Percentiles rank a stretch among this genome's conserved stretches.
Evolutionary conservation across 1,140 invertebrate genomes (phyloP).

Genomic region (Macrocentrus cingulum): DNA sequence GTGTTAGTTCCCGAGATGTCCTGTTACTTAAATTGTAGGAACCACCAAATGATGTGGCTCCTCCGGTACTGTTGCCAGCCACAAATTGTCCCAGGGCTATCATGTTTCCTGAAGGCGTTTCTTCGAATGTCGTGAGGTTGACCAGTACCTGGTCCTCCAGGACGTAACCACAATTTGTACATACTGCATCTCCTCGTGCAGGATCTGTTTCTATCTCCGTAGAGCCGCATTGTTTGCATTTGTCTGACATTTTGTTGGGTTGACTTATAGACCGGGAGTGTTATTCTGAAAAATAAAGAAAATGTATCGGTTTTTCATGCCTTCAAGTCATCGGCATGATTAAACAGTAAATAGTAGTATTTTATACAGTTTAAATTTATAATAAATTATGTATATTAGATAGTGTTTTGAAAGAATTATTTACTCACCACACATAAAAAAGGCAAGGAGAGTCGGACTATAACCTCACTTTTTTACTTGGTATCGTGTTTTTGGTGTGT

Average conservation of each 20-base stretch:
- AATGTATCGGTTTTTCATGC: no score
- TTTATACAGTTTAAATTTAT: no score
- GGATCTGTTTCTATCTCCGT: constrained; percentile 93
- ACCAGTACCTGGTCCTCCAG: constrained; percentile 96
- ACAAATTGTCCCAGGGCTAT: constrained; percentile 92
- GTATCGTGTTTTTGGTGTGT: no score
- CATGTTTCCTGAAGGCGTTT: constrained; percentile 84
- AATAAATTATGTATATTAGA: no score
- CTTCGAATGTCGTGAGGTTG: constrained; percentile 93
- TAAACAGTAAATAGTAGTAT: no score
- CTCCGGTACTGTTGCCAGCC: constrained; percentile 81
- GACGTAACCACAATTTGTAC: constrained; percentile 94
- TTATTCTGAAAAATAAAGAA: no score
- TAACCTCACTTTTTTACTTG: no score
- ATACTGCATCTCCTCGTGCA: constrained; percentile 90
- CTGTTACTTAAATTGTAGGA: constrained; percentile 80
- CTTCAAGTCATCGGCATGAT: no score
- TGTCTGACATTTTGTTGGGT: constrained; percentile 65
- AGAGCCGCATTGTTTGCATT: constrained; percentile 90
- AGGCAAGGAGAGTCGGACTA: no score
- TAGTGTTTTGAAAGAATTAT: no score
- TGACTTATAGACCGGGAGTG: no score
- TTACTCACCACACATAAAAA: no score
- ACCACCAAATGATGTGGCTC: constrained; percentile 73
- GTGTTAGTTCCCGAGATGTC: constrained; percentile 87